Base-by-base conservation (phyloP, 2,113 vertebrate genomes). In the Lates calcarifer region DNA sequence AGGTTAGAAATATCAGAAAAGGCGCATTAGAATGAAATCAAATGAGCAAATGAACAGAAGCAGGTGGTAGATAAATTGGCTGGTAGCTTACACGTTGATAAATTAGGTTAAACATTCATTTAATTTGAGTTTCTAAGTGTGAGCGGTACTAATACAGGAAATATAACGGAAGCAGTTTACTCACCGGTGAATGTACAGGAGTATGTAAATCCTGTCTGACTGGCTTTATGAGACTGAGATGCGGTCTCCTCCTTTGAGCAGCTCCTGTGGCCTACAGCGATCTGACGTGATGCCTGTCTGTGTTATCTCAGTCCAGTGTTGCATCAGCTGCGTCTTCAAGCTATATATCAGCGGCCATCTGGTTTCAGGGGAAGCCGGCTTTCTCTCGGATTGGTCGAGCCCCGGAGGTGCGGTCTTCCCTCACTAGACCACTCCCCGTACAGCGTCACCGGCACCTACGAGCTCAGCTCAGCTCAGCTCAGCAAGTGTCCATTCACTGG, bases 401-500 rank as follows among this genome's bases (percentile, higher is more conserved):
- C 35, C 17, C 80, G 93, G 93, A 94, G 95, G 95, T 93, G 95
- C 93, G 95, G 91, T 87, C 87, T 74, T 57, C 74, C 45, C 33
- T 67, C 60, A 4, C 51, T n/a, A 77, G 70, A n/a, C 87, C 82
- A 84, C 91, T 24, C 92, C 92, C 73, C 39, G 56, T 49, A 10
- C 22, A 51, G 77, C 85, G 90, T 90, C 90, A 87, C 14, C 5
- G 11, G 6, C 17, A 35, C 14, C 10, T 20, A 1, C 5, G 51
- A 37, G 22, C 58, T 15, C 13, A 5, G n/a, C 51, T 12, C 51
- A 11, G 51, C 51, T 13, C n/a, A 4, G 9, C 49, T n/a, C 22
- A 3, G 35, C 35, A 1, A 8, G 7, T 8, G 9, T 51, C 49
- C 49, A 22, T 24, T 53, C 22, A 22, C 20, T 51, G 10, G 3